Evolutionary conservation across 2,797 vertebrate species (phyloP).

Genomic region (Pogoniulus pusillus): DNA sequence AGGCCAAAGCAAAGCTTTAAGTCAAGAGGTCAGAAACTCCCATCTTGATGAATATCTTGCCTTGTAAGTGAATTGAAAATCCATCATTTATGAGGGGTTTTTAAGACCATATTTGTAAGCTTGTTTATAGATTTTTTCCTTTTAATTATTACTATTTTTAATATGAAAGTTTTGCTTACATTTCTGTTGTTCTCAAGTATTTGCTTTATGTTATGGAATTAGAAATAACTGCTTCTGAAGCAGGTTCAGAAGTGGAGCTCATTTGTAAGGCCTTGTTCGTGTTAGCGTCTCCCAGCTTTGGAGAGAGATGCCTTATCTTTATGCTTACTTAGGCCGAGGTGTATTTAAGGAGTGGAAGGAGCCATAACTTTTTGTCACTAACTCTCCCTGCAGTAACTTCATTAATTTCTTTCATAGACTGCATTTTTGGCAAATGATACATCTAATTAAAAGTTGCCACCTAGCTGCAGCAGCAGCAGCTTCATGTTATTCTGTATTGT

Average conservation of each 20-base stretch:
- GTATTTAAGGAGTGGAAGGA: neutral
- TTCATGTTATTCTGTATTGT: neutral
- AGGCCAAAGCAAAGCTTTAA: conserved; percentile 8
- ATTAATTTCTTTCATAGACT: neutral
- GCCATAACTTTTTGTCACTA: neutral
- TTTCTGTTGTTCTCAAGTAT: neutral
- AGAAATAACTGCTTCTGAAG: neutral
- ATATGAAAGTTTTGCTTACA: neutral
- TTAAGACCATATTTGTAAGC: neutral
- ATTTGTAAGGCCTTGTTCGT: conserved; percentile 21
- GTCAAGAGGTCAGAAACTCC: conserved; percentile 19
- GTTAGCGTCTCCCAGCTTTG: conserved; percentile 6
- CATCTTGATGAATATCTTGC: neutral
- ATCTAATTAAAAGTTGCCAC: neutral
- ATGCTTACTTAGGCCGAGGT: neutral
- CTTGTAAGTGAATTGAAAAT: conserved; percentile 37
- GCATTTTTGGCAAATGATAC: neutral
- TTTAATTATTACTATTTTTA: too few species aligned
- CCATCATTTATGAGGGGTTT: neutral
- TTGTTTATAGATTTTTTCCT: neutral
- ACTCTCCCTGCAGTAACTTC: neutral
- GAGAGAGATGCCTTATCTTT: neutral
- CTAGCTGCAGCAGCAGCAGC: neutral
- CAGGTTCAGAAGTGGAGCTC: conserved; percentile 18
- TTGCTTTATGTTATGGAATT: neutral